These are phyloP conservation scores for Columba janthina DNA, from an alignment of 2,113 vertebrate genomes.

Conservation along the genomic window DNA sequence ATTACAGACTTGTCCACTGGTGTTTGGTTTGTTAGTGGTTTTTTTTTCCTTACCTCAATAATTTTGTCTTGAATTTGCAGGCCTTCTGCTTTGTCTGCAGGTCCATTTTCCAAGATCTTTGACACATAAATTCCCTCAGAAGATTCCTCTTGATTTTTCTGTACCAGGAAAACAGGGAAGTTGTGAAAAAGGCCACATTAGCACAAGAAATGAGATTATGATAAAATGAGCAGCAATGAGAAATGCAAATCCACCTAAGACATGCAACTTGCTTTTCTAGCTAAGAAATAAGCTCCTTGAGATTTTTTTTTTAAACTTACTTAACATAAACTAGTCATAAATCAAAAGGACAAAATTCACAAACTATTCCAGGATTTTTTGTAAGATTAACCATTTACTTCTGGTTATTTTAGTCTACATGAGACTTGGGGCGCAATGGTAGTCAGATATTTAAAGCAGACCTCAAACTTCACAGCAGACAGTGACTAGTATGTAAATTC, in stretches of 20 bases:
- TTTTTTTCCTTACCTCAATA: conserved; percentile 73
- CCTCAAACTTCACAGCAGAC: background rate
- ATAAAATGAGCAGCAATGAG: conserved; percentile 1
- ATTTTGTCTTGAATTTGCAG: conserved; percentile 77
- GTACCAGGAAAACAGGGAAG: background rate
- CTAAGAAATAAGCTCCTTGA: background rate
- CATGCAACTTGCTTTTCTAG: background rate
- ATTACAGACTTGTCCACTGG: background rate
- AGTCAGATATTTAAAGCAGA: background rate
- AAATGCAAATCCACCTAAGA: conserved; percentile 16
- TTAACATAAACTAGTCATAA: conserved; percentile 52
- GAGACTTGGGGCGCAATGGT: background rate
- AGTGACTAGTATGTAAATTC: background rate
- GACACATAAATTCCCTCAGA: conserved; percentile 79
- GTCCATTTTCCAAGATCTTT: conserved; percentile 78
- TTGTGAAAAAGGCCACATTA: background rate
- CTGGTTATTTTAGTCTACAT: conserved; percentile 11
- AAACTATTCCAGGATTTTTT: conserved; percentile 37
- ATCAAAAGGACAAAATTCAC: conserved; percentile 60
- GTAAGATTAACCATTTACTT: conserved; percentile 55
- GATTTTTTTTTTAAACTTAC: conserved; percentile 5
- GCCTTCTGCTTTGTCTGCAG: conserved; percentile 73
- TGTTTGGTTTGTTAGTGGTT: background rate
- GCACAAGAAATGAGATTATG: background rate
- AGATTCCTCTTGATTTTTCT: conserved; percentile 68